Evolutionary conservation across 2,888 invertebrate species (phyloP).

Genomic region (Andrena camellia): DNA sequence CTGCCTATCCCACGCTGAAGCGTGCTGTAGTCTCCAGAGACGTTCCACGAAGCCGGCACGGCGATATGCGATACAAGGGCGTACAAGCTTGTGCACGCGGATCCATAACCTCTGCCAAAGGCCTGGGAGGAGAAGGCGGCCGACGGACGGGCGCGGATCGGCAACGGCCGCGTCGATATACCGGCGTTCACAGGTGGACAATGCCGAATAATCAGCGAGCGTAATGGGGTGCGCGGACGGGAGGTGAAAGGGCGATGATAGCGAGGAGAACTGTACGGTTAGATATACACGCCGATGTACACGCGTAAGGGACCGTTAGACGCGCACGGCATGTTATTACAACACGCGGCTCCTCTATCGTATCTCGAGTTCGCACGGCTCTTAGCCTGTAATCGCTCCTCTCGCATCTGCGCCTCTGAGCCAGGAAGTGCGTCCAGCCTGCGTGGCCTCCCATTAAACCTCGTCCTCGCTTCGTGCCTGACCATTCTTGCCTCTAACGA

Average conservation of each 20-base stretch:
- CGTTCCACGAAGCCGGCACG: constrained; percentile 3
- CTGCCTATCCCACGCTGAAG: constrained; percentile 1
- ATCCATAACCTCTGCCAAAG: constrained; percentile 29
- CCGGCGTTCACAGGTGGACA: constrained; percentile 75
- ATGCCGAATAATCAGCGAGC: constrained; percentile 75
- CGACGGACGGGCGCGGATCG: constrained; percentile 47
- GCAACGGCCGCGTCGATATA: constrained; percentile 68
- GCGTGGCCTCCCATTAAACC: constrained; percentile 28
- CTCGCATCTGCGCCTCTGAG: constrained; percentile 50
- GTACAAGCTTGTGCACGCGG: constrained; percentile 29
- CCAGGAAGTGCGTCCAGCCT: constrained; percentile 24
- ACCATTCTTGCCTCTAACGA: constrained; percentile 10
- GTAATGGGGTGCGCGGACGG: constrained; percentile 71
- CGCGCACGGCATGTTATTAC: constrained; percentile 73
- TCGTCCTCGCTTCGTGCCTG: background rate
- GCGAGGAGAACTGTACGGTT: constrained; percentile 48
- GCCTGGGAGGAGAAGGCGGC: constrained; percentile 49
- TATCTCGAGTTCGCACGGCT: constrained; percentile 73
- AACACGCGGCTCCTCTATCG: constrained; percentile 68
- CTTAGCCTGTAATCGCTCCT: constrained; percentile 64
- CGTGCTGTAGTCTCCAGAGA: constrained; percentile 26
- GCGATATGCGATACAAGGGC: constrained; percentile 47
- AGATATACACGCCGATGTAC: constrained; percentile 47
- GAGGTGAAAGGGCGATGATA: constrained; percentile 51
- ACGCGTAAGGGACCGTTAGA: constrained; percentile 61